Conservation (phyloP, 2,888 invertebrate species). For the Conomelus anceps region DNA sequence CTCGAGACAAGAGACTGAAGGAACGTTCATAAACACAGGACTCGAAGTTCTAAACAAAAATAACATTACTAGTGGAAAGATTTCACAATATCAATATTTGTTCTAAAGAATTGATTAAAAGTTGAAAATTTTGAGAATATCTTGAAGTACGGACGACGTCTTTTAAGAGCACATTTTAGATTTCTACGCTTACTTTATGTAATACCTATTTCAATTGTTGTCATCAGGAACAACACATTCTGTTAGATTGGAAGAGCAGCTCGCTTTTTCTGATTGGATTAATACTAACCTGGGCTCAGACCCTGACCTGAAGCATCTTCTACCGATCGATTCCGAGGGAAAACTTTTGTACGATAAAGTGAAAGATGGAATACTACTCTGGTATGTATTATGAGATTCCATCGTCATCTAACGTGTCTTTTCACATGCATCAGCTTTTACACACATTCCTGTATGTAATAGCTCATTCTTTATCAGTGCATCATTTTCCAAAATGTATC, state of each 20-base stretch:
- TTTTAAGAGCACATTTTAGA: too few species aligned
- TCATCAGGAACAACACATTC: conserved; percentile 86
- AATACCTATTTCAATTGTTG: too few species aligned
- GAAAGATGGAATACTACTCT: conserved; percentile 90
- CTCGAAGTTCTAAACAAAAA: background rate
- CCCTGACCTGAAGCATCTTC: conserved; percentile 77
- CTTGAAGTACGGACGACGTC: too few species aligned
- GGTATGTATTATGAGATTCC: conserved; percentile 51
- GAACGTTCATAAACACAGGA: too few species aligned
- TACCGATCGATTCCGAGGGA: conserved; percentile 90
- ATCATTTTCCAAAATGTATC: too few species aligned
- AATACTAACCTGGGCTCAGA: conserved; percentile 88
- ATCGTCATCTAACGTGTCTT: background rate
- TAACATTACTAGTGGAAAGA: background rate
- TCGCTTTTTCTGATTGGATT: conserved; percentile 98
- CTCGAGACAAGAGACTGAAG: too few species aligned
- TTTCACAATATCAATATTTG: background rate
- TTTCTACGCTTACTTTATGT: too few species aligned
- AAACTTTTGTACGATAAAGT: conserved; percentile 87
- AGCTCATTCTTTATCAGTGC: too few species aligned
- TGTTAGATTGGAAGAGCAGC: conserved; percentile 87
- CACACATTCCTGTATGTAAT: too few species aligned
- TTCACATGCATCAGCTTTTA: background rate
- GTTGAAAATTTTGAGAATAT: background rate
- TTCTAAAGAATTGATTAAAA: background rate